Percentiles rank a stretch among this genome's conserved stretches.
phyloP scores from a whole-genome alignment of 2,888 invertebrate species.

The Dorcus parallelipipedus region DNA sequence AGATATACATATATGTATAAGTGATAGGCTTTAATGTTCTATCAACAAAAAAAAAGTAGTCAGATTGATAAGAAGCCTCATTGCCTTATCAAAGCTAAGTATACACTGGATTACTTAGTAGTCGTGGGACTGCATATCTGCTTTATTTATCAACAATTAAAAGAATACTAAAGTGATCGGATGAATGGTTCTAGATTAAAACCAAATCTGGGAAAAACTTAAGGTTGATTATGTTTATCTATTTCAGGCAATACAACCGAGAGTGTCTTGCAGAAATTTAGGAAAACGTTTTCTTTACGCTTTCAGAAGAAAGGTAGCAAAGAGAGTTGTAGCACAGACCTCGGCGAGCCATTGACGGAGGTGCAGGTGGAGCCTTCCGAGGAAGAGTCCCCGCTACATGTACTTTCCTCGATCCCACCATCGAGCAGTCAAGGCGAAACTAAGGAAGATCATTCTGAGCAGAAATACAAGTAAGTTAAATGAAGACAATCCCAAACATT shows the following conservation, averaged over 20 bases:
- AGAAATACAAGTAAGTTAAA: slow-evolving; percentile 42
- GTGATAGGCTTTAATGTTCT: too few relatives aligned
- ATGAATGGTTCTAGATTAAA: too few relatives aligned
- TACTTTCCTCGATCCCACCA: slow-evolving; percentile 33
- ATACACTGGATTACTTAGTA: too few relatives aligned
- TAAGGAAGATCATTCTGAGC: slow-evolving; percentile 41
- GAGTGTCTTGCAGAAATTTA: slow-evolving; percentile 67
- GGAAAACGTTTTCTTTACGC: slow-evolving; percentile 64
- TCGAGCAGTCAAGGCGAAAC: slow-evolving; percentile 23
- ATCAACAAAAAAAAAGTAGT: too few relatives aligned
- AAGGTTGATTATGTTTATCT: slow-evolving; percentile 4
- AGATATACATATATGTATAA: too few relatives aligned
- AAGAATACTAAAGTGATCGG: too few relatives aligned
- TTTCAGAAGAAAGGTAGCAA: slow-evolving; percentile 57
- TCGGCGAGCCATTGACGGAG: slow-evolving; percentile 42
- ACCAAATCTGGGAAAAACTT: not conserved
- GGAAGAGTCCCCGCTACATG: slow-evolving; percentile 42
- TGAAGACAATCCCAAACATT: not conserved
- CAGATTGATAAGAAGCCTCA: too few relatives aligned
- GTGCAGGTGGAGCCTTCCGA: slow-evolving; percentile 41
- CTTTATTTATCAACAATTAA: too few relatives aligned
- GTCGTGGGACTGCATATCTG: too few relatives aligned
- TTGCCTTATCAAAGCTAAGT: too few relatives aligned
- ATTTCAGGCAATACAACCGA: slow-evolving; percentile 43
- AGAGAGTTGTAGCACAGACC: slow-evolving; percentile 45